phyloP scores from a whole-genome alignment of 2,113 vertebrate genomes.

The Mola mola region DNA sequence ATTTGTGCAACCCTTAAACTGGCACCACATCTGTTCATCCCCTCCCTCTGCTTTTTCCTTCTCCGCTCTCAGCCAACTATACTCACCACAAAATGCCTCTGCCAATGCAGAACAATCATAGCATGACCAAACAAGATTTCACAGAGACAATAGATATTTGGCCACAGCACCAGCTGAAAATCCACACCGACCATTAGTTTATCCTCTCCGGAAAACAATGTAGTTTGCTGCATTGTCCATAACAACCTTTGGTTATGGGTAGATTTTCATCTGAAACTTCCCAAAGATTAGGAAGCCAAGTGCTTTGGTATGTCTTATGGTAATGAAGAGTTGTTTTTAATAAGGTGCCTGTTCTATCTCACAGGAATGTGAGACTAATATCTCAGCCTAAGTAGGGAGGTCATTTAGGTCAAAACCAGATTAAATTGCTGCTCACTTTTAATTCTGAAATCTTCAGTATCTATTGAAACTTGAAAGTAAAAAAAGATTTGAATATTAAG shows the following conservation, averaged over 20 bases:
- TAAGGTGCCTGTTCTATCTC: slow-evolving; percentile 61
- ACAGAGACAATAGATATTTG: slow-evolving; percentile 59
- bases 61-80: slow-evolving; percentile 21
- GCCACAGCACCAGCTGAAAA: slow-evolving; percentile 36
- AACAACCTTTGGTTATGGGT: slow-evolving; percentile 36
- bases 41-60: slow-evolving; percentile 28
- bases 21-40: slow-evolving; percentile 50
- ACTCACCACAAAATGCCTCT: slow-evolving; percentile 55
- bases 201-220: slow-evolving; percentile 25
- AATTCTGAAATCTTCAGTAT: slow-evolving; percentile 75
- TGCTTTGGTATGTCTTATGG: slow-evolving; percentile 73
- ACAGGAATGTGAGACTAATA: slow-evolving; percentile 73
- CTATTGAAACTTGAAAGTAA: slow-evolving; percentile 63
- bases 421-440: slow-evolving; percentile 79
- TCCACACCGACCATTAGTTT: slow-evolving; percentile 13
- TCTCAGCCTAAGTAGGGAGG: slow-evolving; percentile 67
- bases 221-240: slow-evolving; percentile 34
- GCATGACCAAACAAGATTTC: slow-evolving; percentile 65
- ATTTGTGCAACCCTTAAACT: slow-evolving; percentile 29
- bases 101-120: slow-evolving; percentile 54
- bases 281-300: slow-evolving; percentile 76
- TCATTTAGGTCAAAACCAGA: slow-evolving; percentile 73
- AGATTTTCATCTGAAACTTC: slow-evolving; percentile 72
- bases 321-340: slow-evolving; percentile 80
- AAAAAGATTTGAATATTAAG: slow-evolving; percentile 43